A percentile compares a stretch with the other conserved stretches of the same genome.
Conservation (phyloP, 2,113 vertebrate genomes). For the Sylvietta virens region DNA sequence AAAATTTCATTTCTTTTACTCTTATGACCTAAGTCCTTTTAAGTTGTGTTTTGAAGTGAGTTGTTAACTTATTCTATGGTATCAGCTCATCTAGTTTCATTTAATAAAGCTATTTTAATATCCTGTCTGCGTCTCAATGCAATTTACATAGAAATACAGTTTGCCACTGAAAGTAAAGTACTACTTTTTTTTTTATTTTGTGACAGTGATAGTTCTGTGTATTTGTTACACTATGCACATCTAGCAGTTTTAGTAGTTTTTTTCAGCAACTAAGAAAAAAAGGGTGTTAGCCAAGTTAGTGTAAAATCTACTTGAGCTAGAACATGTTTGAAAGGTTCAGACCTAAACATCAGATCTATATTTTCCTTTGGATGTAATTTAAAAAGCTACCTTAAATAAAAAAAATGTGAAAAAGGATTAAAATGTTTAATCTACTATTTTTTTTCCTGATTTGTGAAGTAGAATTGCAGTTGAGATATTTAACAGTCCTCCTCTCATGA, state of each 20-base stretch:
- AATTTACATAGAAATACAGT: neutral
- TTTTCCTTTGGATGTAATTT: neutral
- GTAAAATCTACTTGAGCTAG: neutral
- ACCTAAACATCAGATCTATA: neutral
- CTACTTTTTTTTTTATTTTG: neutral
- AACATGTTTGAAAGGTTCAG: neutral
- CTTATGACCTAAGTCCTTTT: neutral
- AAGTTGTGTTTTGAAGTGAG: neutral
- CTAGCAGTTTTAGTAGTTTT: neutral
- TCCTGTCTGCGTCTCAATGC: neutral
- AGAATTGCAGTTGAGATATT: neutral
- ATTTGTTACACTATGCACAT: neutral
- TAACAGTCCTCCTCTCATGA: neutral
- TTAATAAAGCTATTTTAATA: constrained; percentile 8
- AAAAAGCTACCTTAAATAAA: neutral
- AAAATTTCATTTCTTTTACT: neutral
- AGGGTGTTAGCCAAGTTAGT: neutral
- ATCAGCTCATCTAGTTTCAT: neutral
- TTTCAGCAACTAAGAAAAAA: neutral
- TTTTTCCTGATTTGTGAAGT: neutral
- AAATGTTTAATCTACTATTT: neutral
- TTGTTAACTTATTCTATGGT: neutral
- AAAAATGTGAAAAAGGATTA: neutral
- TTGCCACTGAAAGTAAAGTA: neutral
- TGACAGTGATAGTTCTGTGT: neutral